These are phyloP conservation scores for Hozukius guyotensis DNA, from an alignment of 2,797 vertebrate species.

Conservation along the genomic window DNA sequence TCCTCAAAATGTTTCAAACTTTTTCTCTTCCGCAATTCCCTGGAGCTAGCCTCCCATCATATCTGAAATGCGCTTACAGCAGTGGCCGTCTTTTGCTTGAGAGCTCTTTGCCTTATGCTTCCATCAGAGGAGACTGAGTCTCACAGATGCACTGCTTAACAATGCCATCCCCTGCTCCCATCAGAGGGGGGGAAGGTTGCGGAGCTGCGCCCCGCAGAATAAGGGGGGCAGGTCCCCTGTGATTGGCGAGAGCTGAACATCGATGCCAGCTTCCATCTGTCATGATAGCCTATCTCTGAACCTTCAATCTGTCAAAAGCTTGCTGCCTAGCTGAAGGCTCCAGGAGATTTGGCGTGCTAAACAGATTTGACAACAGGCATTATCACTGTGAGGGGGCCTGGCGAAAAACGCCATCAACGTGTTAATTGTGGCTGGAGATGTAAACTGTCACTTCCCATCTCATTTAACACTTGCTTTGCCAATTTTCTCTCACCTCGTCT, in stretches of 20 bases:
- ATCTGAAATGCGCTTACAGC: conserved; percentile 99
- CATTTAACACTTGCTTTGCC: conserved; percentile 93
- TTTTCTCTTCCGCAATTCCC: conserved; percentile 90
- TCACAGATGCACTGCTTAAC: conserved; percentile 99
- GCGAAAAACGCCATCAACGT: conserved; percentile 96
- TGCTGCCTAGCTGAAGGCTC: conserved; percentile 98
- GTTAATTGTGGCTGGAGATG: conserved; percentile 99
- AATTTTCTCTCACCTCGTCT: conserved; percentile 87
- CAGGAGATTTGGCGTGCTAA: conserved; percentile 99
- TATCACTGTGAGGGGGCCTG: conserved; percentile 98
- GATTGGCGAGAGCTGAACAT: conserved; percentile 99
- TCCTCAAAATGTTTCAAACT: conserved; percentile 96
- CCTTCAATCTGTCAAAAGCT: conserved; percentile 99
- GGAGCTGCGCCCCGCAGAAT: conserved; percentile 98
- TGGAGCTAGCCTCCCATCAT: conserved; percentile 91
- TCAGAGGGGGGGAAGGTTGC: conserved; percentile 95
- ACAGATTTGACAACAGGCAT: conserved; percentile 99
- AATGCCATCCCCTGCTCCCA: conserved; percentile 99
- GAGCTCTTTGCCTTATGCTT: conserved; percentile 98
- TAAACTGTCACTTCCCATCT: conserved; percentile 99
- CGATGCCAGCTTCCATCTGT: conserved; percentile 99
- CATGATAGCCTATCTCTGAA: conserved; percentile 99
- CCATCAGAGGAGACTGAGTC: conserved; percentile 99
- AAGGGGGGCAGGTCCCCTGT: conserved; percentile 99
- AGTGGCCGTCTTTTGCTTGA: conserved; percentile 99